These are phyloP conservation scores for Conistra vaccinii DNA, from an alignment of 2,888 invertebrate species.

Conservation along the genomic window DNA sequence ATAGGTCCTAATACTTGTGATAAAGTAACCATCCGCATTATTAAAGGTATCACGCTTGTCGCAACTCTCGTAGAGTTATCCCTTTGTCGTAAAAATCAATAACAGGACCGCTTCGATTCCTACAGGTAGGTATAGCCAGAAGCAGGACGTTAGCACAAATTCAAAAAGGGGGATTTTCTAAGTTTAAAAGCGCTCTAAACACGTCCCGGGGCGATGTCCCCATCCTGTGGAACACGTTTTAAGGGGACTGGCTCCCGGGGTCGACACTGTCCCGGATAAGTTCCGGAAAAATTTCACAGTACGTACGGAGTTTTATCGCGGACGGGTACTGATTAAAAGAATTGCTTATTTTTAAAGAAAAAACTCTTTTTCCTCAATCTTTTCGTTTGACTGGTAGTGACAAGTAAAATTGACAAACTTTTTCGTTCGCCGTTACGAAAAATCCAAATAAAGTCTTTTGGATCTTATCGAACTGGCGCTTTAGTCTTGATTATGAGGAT, in stretches of 20 bases:
- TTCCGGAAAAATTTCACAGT: slow-evolving; percentile 25
- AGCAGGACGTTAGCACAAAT: slow-evolving; percentile 58
- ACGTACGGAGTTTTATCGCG: slow-evolving; percentile 38
- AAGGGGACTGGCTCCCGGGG: slow-evolving; percentile 12
- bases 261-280: slow-evolving; percentile 30
- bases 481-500: too few species aligned
- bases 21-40: not conserved
- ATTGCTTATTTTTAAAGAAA: slow-evolving; percentile 35
- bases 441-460: not conserved
- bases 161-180: slow-evolving; percentile 58
- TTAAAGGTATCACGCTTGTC: not conserved
- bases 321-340: slow-evolving; percentile 44
- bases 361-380: slow-evolving; percentile 38
- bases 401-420: slow-evolving; percentile 33
- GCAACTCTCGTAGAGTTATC: slow-evolving; percentile 13
- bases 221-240: slow-evolving; percentile 38
- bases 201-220: slow-evolving; percentile 49
- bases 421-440: slow-evolving; percentile 12
- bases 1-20: not conserved
- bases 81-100: slow-evolving; percentile 16
- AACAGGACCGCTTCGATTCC: not conserved
- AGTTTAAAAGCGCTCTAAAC: slow-evolving; percentile 68
- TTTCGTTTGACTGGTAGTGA: slow-evolving; percentile 35
- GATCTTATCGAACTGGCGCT: not conserved
- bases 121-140: not conserved